phyloP scores from a whole-genome alignment of 2,797 vertebrate species.

The Geotrypetes seraphini region DNA sequence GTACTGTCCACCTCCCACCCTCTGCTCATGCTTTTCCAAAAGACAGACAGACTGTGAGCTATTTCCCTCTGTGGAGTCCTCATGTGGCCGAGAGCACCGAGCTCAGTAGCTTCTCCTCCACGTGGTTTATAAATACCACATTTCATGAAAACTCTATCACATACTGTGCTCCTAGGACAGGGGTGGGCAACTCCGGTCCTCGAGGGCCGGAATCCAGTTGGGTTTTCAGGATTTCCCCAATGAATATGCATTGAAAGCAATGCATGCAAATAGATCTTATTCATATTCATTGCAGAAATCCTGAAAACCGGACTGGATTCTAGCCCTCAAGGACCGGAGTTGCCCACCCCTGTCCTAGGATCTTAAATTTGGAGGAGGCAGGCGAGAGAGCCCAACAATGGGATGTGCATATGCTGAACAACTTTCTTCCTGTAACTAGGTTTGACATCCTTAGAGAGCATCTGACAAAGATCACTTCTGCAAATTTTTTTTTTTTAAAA shows the following conservation, averaged over 20 bases:
- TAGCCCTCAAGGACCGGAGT: too few species aligned
- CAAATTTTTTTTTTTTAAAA: neutral
- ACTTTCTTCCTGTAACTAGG: slow-evolving; percentile 4
- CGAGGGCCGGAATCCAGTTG: too few species aligned
- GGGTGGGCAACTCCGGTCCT: too few species aligned
- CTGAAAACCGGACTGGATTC: too few species aligned
- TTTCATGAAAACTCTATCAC: neutral
- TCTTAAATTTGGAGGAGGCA: neutral
- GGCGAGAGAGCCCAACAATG: neutral
- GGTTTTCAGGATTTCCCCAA: too few species aligned
- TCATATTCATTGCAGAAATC: too few species aligned
- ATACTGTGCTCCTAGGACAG: neutral
- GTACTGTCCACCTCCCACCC: too few species aligned
- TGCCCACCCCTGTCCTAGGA: too few species aligned
- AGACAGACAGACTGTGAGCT: neutral
- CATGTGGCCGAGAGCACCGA: too few species aligned
- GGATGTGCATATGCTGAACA: neutral
- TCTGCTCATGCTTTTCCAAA: rapidly evolving
- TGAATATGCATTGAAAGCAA: too few species aligned
- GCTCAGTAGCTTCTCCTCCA: too few species aligned
- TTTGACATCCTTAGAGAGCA: neutral
- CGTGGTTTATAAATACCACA: rapidly evolving
- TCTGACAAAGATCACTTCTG: neutral
- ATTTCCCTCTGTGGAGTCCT: neutral
- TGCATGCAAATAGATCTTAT: too few species aligned